Percentiles rank a stretch among this genome's conserved stretches.
Evolutionary conservation across 2,888 invertebrate genomes (phyloP).

Genomic region (Chalcosyrphus nemorum): DNA sequence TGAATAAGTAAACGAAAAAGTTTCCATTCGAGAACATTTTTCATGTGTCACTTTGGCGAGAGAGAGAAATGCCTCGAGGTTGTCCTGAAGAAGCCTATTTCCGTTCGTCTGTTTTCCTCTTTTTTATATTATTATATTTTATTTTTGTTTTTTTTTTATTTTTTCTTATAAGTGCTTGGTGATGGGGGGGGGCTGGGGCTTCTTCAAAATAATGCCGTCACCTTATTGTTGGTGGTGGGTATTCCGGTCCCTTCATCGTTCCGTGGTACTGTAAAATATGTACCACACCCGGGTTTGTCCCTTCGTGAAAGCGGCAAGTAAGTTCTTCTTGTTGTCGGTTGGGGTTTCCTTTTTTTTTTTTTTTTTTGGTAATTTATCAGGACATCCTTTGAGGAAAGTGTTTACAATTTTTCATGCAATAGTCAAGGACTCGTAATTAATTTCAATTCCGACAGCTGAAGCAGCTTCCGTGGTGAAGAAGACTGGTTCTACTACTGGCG

Average conservation of each 20-base stretch:
- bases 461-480: conserved; percentile 30
- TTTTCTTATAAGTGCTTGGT: no score
- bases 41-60: conserved; percentile 61
- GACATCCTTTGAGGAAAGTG: conserved; percentile 60
- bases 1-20: conserved; percentile 75
- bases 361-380: conserved; percentile 68
- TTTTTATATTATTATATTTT: no score
- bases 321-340: conserved; percentile 39
- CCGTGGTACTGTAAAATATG: conserved; percentile 43
- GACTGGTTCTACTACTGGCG: conserved; percentile 20
- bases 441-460: conserved; percentile 62
- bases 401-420: conserved; percentile 60
- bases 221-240: conserved; percentile 68
- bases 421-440: conserved; percentile 66
- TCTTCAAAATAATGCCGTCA: conserved; percentile 68
- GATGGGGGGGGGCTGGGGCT: conserved; percentile 33
- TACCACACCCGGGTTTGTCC: conserved; percentile 23
- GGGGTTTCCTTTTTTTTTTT: no score
- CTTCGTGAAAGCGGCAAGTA: conserved; percentile 8
- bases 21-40: conserved; percentile 76
- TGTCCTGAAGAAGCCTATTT: conserved; percentile 58
- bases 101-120: not conserved
- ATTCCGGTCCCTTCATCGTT: conserved; percentile 64
- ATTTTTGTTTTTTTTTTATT: not conserved
- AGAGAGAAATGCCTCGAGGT: conserved; percentile 46